Evolutionary conservation across 2,797 vertebrate genomes (phyloP), one percentile per base, ranked within the genome.

Genomic region (Sebastes hopkinsi): DNA sequence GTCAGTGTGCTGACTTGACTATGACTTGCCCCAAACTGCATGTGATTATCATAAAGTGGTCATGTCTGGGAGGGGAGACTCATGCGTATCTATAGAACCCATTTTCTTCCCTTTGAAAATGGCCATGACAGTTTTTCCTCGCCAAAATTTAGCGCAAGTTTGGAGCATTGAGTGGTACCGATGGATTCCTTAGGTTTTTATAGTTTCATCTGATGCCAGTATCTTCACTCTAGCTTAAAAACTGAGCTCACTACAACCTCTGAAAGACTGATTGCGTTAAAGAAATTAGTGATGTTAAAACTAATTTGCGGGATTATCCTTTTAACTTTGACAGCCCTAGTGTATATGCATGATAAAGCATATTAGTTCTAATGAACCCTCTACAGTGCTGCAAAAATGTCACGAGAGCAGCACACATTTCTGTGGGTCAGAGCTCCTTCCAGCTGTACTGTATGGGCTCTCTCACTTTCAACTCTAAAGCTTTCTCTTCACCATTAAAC

Each of bases 401-500:
- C 75, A 60, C 65, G 1, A 8, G 4, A 58, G 60, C 72, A 20
- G 50, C 72, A 27, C 32, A 69, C 61, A 46, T 67, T 70, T 72
- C 3, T 23, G 18, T n/a, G 38, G 42, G 54, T 77, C 52, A 13
- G 65, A 36, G 42, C 12, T n/a, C 68, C 16, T 66, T 67, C 11
- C 18, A 68, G 1, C 61, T 18, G 23, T 6, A 60, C 50, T 22
- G 20, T 23, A 2, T 52, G 65, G 83, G 68, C 59, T 55, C 66
- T 42, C 46, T 52, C 60, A 20, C 52, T 81, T 68, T 83, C 70
- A 74, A 66, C 75, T 73, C 18, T 7, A 22, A 79, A 82, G 70
- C 73, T 75, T 62, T 76, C 36, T 78, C 79, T 76, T 58, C n/a
- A 68, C 58, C 23, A 67, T 67, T 83, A 84, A 92, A 91, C 58